Evolutionary conservation across 2,113 vertebrate species (phyloP).

Genomic region (Eonycteris spelaea): DNA sequence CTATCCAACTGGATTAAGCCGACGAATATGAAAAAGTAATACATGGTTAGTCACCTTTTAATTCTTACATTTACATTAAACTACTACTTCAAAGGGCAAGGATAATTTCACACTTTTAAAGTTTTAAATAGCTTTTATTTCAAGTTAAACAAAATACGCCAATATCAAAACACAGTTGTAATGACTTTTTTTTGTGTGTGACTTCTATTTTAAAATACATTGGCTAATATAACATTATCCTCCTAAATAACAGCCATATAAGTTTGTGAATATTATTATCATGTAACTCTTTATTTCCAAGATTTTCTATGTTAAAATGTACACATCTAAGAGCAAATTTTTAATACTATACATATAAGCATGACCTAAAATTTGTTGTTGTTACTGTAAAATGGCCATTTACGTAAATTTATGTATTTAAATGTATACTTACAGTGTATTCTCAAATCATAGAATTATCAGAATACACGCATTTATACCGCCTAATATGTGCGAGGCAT

Average conservation of each 20-base stretch:
- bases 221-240: slow-evolving; percentile 28
- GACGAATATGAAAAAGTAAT: slow-evolving; percentile 77
- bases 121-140: slow-evolving; percentile 75
- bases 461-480: neutral
- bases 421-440: neutral
- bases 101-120: slow-evolving; percentile 74
- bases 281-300: neutral
- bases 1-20: slow-evolving; percentile 74
- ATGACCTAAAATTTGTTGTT: neutral
- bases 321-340: neutral
- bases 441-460: neutral
- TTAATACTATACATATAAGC: neutral
- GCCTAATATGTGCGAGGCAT: neutral
- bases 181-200: slow-evolving; percentile 43
- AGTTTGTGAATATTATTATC: neutral
- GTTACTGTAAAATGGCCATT: neutral
- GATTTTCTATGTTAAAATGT: neutral
- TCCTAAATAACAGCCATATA: neutral
- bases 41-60: slow-evolving; percentile 76
- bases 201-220: slow-evolving; percentile 51
- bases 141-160: slow-evolving; percentile 68
- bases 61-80: slow-evolving; percentile 78
- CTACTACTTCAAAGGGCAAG: slow-evolving; percentile 70
- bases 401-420: neutral
- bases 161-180: slow-evolving; percentile 57